These are phyloP conservation scores for Gila orcuttii DNA, from an alignment of 2,113 vertebrate species.

Conservation along the genomic window DNA sequence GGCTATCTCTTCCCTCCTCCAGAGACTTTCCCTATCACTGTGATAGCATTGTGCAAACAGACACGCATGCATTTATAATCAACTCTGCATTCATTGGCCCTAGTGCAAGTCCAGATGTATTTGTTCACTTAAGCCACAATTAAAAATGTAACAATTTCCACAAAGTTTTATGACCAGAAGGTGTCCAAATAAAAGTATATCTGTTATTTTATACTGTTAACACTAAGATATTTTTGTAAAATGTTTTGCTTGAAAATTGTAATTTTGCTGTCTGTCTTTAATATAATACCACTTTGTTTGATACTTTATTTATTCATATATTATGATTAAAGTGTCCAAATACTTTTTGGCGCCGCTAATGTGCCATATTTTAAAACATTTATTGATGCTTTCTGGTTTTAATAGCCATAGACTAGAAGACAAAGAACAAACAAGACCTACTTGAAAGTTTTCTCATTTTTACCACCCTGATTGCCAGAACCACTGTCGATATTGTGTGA, in stretches of 20 bases:
- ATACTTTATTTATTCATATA: background rate
- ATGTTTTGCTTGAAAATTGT: background rate
- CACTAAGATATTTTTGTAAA: no score
- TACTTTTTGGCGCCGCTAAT: background rate
- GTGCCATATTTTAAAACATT: background rate
- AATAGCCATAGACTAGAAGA: background rate
- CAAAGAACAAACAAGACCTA: background rate
- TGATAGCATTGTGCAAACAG: background rate
- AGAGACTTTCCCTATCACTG: background rate
- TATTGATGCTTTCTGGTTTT: background rate
- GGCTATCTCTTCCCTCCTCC: background rate
- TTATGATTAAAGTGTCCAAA: background rate
- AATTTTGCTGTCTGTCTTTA: background rate
- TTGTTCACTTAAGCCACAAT: background rate
- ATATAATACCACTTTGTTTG: background rate
- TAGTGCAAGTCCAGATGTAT: background rate
- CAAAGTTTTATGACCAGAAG: background rate
- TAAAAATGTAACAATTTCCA: background rate
- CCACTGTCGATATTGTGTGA: background rate
- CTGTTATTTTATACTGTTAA: no score
- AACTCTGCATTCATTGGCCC: background rate
- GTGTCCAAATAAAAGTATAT: background rate
- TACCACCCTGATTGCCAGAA: background rate
- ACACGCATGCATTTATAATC: background rate
- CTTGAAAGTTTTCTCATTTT: background rate